These are phyloP conservation scores for Glaucomys volans DNA, from an alignment of 2,113 vertebrate genomes.

Conservation along the genomic window DNA sequence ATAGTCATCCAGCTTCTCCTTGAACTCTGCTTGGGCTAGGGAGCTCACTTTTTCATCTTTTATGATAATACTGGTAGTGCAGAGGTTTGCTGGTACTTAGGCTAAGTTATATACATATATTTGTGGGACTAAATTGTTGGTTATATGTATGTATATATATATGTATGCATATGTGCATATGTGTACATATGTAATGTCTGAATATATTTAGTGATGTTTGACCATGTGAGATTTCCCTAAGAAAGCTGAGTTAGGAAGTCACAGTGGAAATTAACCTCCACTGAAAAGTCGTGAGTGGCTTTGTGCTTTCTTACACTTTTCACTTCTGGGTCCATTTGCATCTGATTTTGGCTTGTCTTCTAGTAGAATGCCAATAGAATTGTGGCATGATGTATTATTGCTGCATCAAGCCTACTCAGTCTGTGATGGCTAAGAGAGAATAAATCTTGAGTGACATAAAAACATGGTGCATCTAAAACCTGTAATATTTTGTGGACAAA, in stretches of 20 bases:
- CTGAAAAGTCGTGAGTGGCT: background rate
- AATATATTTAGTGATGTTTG: constrained; percentile 39
- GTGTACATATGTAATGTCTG: background rate
- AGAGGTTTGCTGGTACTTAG: background rate
- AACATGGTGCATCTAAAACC: background rate
- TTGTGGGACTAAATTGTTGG: background rate
- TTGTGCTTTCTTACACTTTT: background rate
- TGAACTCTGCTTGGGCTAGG: background rate
- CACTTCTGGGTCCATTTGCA: background rate
- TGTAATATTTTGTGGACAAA: background rate
- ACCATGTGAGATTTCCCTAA: background rate
- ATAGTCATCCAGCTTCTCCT: background rate
- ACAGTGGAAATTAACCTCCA: constrained; percentile 23
- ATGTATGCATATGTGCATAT: background rate
- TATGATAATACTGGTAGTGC: background rate
- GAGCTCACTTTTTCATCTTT: background rate
- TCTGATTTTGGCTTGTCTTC: background rate
- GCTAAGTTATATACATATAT: background rate
- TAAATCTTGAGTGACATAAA: background rate
- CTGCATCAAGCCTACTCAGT: too few relatives aligned
- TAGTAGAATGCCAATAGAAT: background rate
- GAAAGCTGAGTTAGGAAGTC: background rate
- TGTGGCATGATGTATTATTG: background rate
- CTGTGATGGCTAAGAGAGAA: background rate
- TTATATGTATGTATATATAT: background rate